Evolutionary conservation across 2,113 vertebrate species (phyloP).

Genomic region (Drymodes brunneopygia): DNA sequence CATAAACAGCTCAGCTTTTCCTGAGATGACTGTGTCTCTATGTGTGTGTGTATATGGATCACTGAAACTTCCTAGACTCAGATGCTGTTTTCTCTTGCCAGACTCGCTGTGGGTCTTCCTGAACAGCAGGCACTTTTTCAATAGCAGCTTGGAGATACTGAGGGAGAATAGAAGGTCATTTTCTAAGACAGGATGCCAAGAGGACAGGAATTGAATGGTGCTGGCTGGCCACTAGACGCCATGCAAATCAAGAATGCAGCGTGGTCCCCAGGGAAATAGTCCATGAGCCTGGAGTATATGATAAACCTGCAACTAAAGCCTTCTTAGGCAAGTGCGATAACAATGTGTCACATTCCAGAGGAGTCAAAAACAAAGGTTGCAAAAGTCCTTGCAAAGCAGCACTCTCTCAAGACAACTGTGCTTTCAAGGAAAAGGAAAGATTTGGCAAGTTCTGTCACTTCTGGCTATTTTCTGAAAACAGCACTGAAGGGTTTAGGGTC

Average conservation of each 20-base stretch:
- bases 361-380: constrained; percentile 65
- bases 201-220: constrained; percentile 67
- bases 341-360: constrained; percentile 76
- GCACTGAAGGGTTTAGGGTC: background rate
- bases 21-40: background rate
- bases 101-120: constrained; percentile 71
- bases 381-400: constrained; percentile 18
- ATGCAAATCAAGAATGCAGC: constrained; percentile 63
- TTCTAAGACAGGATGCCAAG: constrained; percentile 74
- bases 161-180: constrained; percentile 70
- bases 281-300: constrained; percentile 67
- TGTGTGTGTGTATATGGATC: background rate
- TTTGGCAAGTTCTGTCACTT: background rate
- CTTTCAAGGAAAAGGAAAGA: constrained; percentile 59
- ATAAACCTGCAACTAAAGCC: constrained; percentile 72
- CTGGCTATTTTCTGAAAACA: background rate
- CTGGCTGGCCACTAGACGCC: constrained; percentile 71
- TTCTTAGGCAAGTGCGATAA: constrained; percentile 64
- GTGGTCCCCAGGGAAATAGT: constrained; percentile 71
- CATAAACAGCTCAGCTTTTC: constrained; percentile 61
- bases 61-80: constrained; percentile 67
- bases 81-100: constrained; percentile 71
- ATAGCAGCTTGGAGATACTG: constrained; percentile 42
- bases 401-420: constrained; percentile 25
- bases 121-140: constrained; percentile 67